Base-by-base conservation (phyloP, 2,797 vertebrate species). In the Pipistrellus kuhlii region DNA sequence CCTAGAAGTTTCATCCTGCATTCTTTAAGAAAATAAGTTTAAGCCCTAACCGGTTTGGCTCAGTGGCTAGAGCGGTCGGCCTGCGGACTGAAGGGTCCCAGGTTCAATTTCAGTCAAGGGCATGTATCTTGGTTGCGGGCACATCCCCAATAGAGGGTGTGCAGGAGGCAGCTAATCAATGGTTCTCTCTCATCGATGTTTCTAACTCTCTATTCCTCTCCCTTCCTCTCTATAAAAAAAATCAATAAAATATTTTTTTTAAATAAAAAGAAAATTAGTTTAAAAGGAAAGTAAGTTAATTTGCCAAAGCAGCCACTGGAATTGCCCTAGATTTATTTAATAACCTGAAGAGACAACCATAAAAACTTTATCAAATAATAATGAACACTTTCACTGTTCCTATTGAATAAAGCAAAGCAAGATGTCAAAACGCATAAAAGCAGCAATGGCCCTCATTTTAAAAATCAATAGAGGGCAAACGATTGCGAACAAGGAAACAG, bases 201-300 rank as follows among this genome's bases (percentile, higher is more conserved):
- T 53, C 18, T 51, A 51, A 18, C 51, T 20, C 51, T 53, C 18
- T 53, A 53, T 53, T 3, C 7, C 51, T 53, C 18, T 53, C 51
- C 51, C 51, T 53, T 53, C 51, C 18, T 53, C 51, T 20, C 51
- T 53, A 2, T 20, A 20, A 53, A 51, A 51, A 51, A 53, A 53
- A 53, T 53, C 51, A 53, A 20, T 53, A 53, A 51, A 51, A 18
- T 44, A 14, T 48, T 48, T 48, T 46, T 48, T 51, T 20, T 18
- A 41, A 44, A 44, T 44, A 44, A 44, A 44, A 44, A 44, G 44
- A 44, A 44, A 44, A 44, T 44, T 44, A 44, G 44, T 53, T 53
- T 53, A 2, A 8, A 53, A 85, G 75, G 35, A 95, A 95, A 93
- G 25, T 73, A 62, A 90, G 55, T 91, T 82, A 68, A 21, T 72